These are phyloP conservation scores for Petrolisthes manimaculis DNA, from an alignment of 2,888 invertebrate species.

Conservation along the genomic window DNA sequence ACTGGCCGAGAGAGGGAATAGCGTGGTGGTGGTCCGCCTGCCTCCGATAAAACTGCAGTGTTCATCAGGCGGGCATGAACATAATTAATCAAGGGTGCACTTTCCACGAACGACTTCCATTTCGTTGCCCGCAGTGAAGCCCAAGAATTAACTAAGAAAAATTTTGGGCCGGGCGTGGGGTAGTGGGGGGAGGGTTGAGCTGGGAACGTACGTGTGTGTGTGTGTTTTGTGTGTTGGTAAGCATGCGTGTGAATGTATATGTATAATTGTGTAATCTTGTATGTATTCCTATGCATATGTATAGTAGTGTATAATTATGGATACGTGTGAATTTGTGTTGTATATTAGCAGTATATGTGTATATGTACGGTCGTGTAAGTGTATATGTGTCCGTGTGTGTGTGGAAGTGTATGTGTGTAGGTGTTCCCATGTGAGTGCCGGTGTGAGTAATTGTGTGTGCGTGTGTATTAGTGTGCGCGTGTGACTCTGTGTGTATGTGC, in stretches of 20 bases:
- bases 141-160: slow-evolving; percentile 39
- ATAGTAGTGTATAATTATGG: slow-evolving; percentile 19
- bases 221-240: no score
- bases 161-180: background rate
- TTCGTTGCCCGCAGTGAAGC: slow-evolving; percentile 25
- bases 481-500: background rate
- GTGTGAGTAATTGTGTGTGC: background rate
- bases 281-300: slow-evolving; percentile 22
- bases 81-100: slow-evolving; percentile 44
- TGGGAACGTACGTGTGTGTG: slow-evolving; percentile 3
- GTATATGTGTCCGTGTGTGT: background rate
- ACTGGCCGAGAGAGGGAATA: background rate
- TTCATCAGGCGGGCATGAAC: slow-evolving; percentile 34
- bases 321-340: no score
- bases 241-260: slow-evolving; percentile 19
- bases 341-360: slow-evolving; percentile 20
- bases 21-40: slow-evolving; percentile 5
- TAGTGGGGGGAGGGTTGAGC: background rate
- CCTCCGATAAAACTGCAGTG: slow-evolving; percentile 8
- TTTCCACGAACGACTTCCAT: slow-evolving; percentile 31
- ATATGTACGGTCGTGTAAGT: slow-evolving; percentile 17
- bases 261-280: slow-evolving; percentile 18
- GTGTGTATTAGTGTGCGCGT: background rate
- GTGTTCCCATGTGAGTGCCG: background rate
- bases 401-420: background rate